Conservation (phyloP, 2,888 invertebrate genomes). For the Spilosoma lubricipeda region DNA sequence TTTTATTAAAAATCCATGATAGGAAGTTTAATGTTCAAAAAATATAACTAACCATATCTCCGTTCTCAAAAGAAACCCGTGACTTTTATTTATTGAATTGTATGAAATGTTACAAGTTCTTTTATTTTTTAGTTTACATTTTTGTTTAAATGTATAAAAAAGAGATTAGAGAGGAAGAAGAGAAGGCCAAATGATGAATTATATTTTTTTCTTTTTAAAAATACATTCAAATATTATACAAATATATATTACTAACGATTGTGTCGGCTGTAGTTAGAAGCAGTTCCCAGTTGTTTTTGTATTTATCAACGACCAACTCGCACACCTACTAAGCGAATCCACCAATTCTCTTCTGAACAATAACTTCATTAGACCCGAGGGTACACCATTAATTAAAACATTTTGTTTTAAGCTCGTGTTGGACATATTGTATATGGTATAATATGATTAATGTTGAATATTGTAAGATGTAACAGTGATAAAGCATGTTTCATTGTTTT, state of each 20-base stretch:
- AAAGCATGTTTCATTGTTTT: conserved; percentile 11
- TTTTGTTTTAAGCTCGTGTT: conserved; percentile 36
- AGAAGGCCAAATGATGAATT: background rate
- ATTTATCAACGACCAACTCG: conserved; percentile 15
- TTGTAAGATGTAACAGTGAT: conserved; percentile 4
- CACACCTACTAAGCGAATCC: conserved; percentile 16
- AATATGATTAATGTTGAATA: conserved; percentile 20
- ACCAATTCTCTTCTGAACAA: conserved; percentile 32
- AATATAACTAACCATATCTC: background rate
- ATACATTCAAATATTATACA: background rate
- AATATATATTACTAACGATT: no score
- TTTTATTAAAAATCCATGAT: no score
- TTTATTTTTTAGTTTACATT: background rate
- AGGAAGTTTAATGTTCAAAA: no score
- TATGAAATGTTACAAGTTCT: background rate
- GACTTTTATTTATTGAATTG: background rate
- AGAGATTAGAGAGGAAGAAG: background rate
- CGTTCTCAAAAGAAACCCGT: background rate
- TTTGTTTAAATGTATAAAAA: background rate
- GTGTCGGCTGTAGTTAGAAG: background rate
- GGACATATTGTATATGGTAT: conserved; percentile 31
- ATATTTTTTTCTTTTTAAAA: background rate
- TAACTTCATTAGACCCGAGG: conserved; percentile 38
- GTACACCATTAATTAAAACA: conserved; percentile 30
- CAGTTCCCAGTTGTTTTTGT: background rate